Percentiles rank a stretch among this genome's conserved stretches.
phyloP scores from a whole-genome alignment of 2,888 invertebrate genomes.

The Portevinia maculata region DNA sequence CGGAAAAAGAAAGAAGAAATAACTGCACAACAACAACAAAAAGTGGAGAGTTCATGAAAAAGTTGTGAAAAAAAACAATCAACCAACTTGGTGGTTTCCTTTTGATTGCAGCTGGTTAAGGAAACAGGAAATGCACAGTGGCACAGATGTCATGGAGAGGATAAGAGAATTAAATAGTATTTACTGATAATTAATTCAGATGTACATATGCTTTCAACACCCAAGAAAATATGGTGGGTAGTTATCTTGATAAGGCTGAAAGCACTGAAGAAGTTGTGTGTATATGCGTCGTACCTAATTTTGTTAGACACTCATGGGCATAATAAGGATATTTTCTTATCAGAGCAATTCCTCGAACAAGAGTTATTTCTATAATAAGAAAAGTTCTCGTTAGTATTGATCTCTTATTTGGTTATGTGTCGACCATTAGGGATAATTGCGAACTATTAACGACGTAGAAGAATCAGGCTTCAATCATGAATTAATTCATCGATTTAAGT shows the following conservation, averaged over 20 bases:
- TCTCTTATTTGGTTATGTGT: too few relatives aligned
- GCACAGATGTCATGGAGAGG: constrained; percentile 10
- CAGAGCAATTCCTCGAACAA: background rate
- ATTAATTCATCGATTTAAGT: too few relatives aligned
- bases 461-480: too few relatives aligned
- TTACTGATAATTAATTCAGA: constrained; percentile 40
- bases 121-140: background rate
- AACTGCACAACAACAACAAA: constrained; percentile 17
- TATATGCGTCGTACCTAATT: background rate
- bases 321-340: background rate
- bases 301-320: too few relatives aligned
- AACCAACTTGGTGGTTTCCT: constrained; percentile 13
- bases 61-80: background rate
- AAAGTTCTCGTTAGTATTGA: too few relatives aligned
- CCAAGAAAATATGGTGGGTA: too few relatives aligned
- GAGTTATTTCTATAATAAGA: too few relatives aligned
- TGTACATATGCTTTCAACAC: constrained; percentile 27
- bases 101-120: constrained; percentile 12
- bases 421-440: too few relatives aligned
- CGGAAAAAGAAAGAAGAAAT: constrained; percentile 4
- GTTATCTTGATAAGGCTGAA: background rate
- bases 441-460: too few relatives aligned
- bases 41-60: constrained; percentile 1
- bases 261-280: too few relatives aligned
- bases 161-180: constrained; percentile 17